A percentile compares a stretch with the other conserved stretches of the same genome.
Evolutionary conservation across 2,888 invertebrate genomes (phyloP).

Genomic region (Apoderus coryli): DNA sequence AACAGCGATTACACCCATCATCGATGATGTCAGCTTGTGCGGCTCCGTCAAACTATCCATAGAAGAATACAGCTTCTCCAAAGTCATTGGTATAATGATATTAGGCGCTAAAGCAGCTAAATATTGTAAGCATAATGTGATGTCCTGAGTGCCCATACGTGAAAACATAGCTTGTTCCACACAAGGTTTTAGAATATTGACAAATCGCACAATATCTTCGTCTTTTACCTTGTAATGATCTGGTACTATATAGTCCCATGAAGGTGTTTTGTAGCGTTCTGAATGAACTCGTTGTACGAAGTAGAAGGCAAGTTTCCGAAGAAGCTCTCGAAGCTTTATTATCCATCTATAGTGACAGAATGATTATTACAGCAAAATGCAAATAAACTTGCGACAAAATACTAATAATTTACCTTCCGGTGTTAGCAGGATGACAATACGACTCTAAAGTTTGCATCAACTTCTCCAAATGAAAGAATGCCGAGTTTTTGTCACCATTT

Average conservation of each 20-base stretch:
- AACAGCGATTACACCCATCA: constrained; percentile 55
- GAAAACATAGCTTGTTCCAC: constrained; percentile 69
- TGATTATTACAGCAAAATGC: too few species aligned
- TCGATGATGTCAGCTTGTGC: constrained; percentile 60
- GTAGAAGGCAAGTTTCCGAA: constrained; percentile 50
- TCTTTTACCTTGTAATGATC: constrained; percentile 59
- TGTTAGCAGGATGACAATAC: constrained; percentile 81
- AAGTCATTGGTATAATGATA: constrained; percentile 64
- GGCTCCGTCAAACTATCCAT: constrained; percentile 82
- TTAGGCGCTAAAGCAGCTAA: constrained; percentile 69
- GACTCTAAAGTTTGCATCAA: constrained; percentile 73
- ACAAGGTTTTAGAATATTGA: constrained; percentile 57
- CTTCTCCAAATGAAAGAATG: constrained; percentile 58
- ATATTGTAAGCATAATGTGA: constrained; percentile 53
- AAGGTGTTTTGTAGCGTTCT: constrained; percentile 46
- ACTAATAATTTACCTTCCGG: constrained; percentile 39
- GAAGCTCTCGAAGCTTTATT: constrained; percentile 46
- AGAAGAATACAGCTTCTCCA: constrained; percentile 67
- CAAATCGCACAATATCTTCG: constrained; percentile 66
- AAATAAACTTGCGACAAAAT: too few species aligned
- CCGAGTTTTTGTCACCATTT: constrained; percentile 47
- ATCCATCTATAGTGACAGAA: constrained; percentile 55
- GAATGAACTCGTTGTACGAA: constrained; percentile 45
- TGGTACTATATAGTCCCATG: constrained; percentile 58
- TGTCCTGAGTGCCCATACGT: constrained; percentile 46